Base-by-base conservation (phyloP, 2,888 invertebrate species). In the Stictocephala bisonia region DNA sequence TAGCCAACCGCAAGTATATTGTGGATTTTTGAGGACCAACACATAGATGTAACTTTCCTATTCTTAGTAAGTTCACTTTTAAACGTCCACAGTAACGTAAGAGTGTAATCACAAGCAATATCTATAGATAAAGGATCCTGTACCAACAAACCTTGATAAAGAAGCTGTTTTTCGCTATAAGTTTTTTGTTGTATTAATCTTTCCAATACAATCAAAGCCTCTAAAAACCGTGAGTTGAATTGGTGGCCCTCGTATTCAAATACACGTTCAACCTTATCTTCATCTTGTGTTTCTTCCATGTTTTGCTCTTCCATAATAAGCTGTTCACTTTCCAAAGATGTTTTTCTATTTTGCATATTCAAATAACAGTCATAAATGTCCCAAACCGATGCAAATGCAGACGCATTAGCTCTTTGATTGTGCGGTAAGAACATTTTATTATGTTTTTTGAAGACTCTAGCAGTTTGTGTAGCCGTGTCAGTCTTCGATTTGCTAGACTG, bases 1-100 rank as follows among this genome's bases (percentile, higher is more conserved):
- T 94, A 93, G 11, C 88, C 91, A 0, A 91, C 91, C 0, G 93
- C 94, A 41, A 95, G 81, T 6, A 95, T 87, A 78, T 92, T 90
- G 9, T 86, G 84, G 79, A 92, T 91, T n/a, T 82, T 83, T 0
- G 88, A 87, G 81, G 91, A 93, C 85, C 91, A 92, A 66, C 88
- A 85, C 75, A 93, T 85, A 13, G 87, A 84, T 0, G 88, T 87
- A 0, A 93, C 90, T 0, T 90, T 88, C 77, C 86, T 85, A 13
- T 60, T 70, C 7, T 84, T 86, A 0, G 88, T 88, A 0, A 86
- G 84, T 2, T 84, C 84, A 58, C 87, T 86, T 75, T 85, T 85
- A 67, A 91, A 88, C 0, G 86, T 87, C 93, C 94, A 94, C 2
- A 94, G 84, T 0, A 89, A 84, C 53, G 88, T 86, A 78, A 92